phyloP scores from a whole-genome alignment of 2,113 vertebrate genomes.

The Cryptoleucopteryx plumbea region DNA sequence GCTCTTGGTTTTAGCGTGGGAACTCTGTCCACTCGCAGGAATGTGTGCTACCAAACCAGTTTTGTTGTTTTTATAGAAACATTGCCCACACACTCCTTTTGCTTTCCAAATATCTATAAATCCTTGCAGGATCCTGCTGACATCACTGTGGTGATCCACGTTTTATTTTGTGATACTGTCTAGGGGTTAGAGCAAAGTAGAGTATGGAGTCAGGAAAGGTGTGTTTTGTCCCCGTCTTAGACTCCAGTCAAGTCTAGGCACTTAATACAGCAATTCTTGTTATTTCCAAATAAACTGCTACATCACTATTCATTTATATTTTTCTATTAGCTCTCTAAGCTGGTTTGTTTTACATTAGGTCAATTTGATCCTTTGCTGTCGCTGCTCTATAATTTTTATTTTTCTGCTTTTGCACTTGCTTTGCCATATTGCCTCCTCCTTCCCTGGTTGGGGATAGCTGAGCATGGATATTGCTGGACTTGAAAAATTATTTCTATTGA shows the following conservation, averaged over 20 bases:
- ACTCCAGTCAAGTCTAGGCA: background rate
- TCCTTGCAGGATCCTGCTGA: background rate
- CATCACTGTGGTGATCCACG: background rate
- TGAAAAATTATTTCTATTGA: background rate
- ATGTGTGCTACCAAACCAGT: background rate
- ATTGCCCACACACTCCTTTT: background rate
- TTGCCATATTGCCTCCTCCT: background rate
- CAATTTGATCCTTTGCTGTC: background rate
- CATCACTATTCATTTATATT: background rate
- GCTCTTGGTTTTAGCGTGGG: background rate
- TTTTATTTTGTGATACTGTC: background rate
- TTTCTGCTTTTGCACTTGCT: background rate
- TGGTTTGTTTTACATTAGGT: background rate
- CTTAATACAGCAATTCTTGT: background rate
- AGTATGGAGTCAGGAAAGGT: background rate
- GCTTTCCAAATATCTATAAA: background rate
- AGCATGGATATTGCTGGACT: background rate
- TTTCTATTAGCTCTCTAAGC: background rate
- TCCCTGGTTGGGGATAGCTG: background rate
- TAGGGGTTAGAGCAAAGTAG: background rate
- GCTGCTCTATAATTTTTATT: background rate
- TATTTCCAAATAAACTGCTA: background rate
- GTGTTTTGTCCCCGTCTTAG: background rate
- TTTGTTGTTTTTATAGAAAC: background rate
- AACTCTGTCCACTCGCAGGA: background rate